Evolutionary conservation across 2,797 vertebrate species (phyloP).

Genomic region (Sarcoramphus papa): DNA sequence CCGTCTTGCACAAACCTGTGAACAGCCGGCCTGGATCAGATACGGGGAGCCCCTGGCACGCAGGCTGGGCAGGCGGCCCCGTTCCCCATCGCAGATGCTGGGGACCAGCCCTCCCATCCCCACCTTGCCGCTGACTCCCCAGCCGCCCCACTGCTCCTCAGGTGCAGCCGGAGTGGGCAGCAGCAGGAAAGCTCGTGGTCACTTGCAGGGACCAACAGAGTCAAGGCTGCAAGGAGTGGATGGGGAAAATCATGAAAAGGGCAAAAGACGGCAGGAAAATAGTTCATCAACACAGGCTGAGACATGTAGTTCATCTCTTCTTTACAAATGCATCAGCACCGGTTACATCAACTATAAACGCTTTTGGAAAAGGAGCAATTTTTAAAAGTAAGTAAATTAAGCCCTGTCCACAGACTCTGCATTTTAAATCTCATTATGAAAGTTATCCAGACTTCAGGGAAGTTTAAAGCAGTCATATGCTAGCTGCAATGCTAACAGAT

Average conservation of each 20-base stretch:
- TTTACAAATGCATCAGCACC: not conserved
- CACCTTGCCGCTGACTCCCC: not conserved
- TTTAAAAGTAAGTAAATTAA: not conserved
- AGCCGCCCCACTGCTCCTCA: fast-evolving
- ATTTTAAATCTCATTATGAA: not conserved
- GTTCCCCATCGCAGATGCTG: fast-evolving
- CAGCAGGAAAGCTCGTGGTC: not conserved
- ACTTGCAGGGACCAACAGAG: not conserved
- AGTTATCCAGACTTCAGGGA: not conserved
- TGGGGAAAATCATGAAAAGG: not conserved
- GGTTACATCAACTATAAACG: not conserved
- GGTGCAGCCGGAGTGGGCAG: fast-evolving
- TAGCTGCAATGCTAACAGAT: not conserved
- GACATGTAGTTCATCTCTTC: not conserved
- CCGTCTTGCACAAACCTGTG: not conserved
- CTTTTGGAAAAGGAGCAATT: not conserved
- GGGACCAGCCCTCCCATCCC: not conserved
- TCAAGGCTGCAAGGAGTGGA: not conserved
- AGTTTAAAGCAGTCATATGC: not conserved
- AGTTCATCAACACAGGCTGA: not conserved
- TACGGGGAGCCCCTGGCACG: fast-evolving
- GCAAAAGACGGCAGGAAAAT: not conserved
- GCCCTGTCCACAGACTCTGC: not conserved
- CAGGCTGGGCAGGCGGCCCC: not conserved
- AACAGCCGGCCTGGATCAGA: not conserved